Base-by-base conservation (phyloP, 2,888 invertebrate species). In the Eustalomyia histrio region DNA sequence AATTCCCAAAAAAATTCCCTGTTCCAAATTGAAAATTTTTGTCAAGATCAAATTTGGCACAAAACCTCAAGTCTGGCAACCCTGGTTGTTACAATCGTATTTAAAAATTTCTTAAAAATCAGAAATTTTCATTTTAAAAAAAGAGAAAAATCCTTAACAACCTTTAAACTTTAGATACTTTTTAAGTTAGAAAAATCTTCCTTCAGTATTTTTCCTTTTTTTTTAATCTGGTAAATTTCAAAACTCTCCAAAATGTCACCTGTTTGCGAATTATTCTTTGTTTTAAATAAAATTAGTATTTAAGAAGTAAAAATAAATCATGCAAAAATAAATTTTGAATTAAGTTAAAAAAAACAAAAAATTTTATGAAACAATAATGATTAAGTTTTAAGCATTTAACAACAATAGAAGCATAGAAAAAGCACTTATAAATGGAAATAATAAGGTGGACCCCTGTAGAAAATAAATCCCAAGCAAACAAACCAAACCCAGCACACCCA, bases 401-500 rank as follows among this genome's bases (percentile, higher is more conserved):
- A 55, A 29, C 8, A 29, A 55, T 63, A 33, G 18, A 57, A 14
- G 43, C 43, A 39, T 39, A n/a, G 43, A n/a, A 47, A 16, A 64
- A 18, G 2, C 35, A 43, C 16, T 35, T 47, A n/a, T n/a, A 39
- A 43, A 16, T 68, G 39, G 16, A 68, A 76, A 69, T 67, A 24
- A 52, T 64, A 50, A 47, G 64, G 21, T 0, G 60, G 43, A 43
- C 2, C 63, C 63, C 17, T 63, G 17, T 17, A 69, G n/a, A 75
- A 68, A 47, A 35, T 7, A 47, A 47, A 39, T 12, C 12, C 43
- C 43, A 43, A 43, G 14, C 12, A 24, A 24, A 0, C 12, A 60
- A n/a, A n/a, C n/a, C n/a, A n/a, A n/a, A n/a, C n/a, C n/a, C 29
- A 17, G 33, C 63, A 16, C 43, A 58, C 43, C 14, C 29, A 29